Evolutionary conservation across 2,797 vertebrate genomes (phyloP).

Genomic region (Notolabrus celidotus): DNA sequence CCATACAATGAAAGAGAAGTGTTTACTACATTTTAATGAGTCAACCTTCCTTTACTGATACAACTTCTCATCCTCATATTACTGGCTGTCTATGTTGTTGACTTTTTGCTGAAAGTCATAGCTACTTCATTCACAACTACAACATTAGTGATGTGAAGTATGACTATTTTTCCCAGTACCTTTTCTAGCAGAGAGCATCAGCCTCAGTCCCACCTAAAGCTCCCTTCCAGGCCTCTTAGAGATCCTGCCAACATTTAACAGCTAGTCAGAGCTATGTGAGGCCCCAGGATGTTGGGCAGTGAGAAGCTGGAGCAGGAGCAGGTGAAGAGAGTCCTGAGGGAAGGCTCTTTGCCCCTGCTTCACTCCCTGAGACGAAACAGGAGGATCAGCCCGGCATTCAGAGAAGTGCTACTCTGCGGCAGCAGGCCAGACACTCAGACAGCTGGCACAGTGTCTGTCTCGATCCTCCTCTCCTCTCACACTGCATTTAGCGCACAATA

Average conservation of each 20-base stretch:
- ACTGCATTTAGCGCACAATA: constrained; percentile 61
- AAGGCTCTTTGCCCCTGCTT: constrained; percentile 46
- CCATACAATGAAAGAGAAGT: too few species aligned
- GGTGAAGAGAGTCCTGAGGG: constrained; percentile 75
- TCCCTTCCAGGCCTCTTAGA: constrained; percentile 30
- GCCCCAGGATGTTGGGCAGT: constrained; percentile 50
- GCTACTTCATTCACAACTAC: neutral
- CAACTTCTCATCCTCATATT: too few species aligned
- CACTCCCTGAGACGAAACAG: constrained; percentile 67
- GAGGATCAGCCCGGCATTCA: constrained; percentile 75
- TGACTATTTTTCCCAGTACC: constrained; percentile 12
- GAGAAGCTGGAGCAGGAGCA: constrained; percentile 61
- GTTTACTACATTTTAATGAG: neutral
- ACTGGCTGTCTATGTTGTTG: too few species aligned
- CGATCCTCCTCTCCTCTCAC: constrained; percentile 51
- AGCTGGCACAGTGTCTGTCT: constrained; percentile 66
- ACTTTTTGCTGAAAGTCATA: neutral
- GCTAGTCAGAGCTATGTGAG: constrained; percentile 49
- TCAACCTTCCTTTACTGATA: neutral
- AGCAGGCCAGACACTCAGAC: constrained; percentile 71
- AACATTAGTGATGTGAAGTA: neutral
- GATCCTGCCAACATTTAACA: constrained; percentile 65
- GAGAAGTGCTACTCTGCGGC: constrained; percentile 76
- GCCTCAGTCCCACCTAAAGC: constrained; percentile 7
- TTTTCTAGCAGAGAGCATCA: constrained; percentile 28